These are phyloP conservation scores for Tineola bisselliella DNA, from an alignment of 2,888 invertebrate species.

Conservation along the genomic window DNA sequence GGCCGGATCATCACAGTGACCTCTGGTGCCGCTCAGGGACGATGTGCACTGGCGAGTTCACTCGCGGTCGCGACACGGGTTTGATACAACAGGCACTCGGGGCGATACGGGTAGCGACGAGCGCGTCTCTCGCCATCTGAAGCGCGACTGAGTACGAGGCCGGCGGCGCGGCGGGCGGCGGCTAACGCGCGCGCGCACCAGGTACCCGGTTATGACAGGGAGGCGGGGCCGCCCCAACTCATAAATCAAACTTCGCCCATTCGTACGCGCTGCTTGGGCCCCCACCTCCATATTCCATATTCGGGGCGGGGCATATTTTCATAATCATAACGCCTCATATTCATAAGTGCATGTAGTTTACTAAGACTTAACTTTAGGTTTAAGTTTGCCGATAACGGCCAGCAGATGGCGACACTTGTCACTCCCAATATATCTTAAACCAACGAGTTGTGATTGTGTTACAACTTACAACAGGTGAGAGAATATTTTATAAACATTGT, in stretches of 20 bases:
- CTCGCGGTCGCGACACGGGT: constrained; percentile 22
- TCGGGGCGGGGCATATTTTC: constrained; percentile 69
- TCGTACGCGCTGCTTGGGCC: constrained; percentile 71
- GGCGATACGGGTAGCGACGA: constrained; percentile 27
- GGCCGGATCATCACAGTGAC: constrained; percentile 55
- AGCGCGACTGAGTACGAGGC: constrained; percentile 63
- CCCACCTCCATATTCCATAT: constrained; percentile 72
- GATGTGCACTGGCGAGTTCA: constrained; percentile 26
- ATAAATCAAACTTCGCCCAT: constrained; percentile 75
- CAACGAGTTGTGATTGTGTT: constrained; percentile 10
- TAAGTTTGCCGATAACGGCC: constrained; percentile 50
- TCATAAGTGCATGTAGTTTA: constrained; percentile 61
- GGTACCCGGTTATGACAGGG: constrained; percentile 75
- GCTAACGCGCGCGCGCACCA: constrained; percentile 69
- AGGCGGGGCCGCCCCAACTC: constrained; percentile 72
- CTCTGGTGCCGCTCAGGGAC: constrained; percentile 32
- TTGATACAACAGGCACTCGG: constrained; percentile 24
- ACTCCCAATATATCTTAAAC: too few relatives aligned
- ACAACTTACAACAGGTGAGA: constrained; percentile 15
- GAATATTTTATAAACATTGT: constrained; percentile 15
- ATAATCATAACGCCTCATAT: constrained; percentile 70
- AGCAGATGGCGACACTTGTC: constrained; percentile 52
- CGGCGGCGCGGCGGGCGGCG: constrained; percentile 46
- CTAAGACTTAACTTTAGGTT: constrained; percentile 23
- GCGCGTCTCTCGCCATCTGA: constrained; percentile 66